Percentiles rank a stretch among this genome's conserved stretches.
phyloP scores from a whole-genome alignment of 2,888 invertebrate species.

The Drosophila aldrichi region DNA sequence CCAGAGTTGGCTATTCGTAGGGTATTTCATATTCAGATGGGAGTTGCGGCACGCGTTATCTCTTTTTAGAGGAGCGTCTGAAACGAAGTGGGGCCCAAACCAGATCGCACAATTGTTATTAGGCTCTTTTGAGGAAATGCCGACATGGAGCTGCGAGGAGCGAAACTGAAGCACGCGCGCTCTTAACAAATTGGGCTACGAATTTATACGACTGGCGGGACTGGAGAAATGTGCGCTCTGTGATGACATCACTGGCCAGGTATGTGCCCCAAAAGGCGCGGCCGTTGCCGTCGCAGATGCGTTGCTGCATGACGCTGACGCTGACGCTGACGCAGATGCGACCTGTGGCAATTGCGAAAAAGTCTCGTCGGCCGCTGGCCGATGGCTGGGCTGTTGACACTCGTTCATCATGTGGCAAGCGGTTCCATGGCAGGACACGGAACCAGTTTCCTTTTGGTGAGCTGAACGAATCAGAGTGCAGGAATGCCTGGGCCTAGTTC shows the following conservation, averaged over 20 bases:
- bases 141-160: conserved; percentile 49
- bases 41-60: conserved; percentile 31
- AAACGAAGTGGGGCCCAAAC: conserved; percentile 51
- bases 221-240: conserved; percentile 51
- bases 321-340: conserved; percentile 26
- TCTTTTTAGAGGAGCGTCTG: conserved; percentile 47
- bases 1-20: not conserved
- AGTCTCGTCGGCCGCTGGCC: conserved; percentile 10
- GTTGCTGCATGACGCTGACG: conserved; percentile 41
- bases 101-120: conserved; percentile 78
- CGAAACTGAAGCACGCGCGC: conserved; percentile 79
- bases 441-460: conserved; percentile 63
- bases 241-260: conserved; percentile 75
- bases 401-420: conserved; percentile 52
- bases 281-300: conserved; percentile 44
- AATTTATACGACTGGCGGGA: conserved; percentile 62
- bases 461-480: conserved; percentile 65
- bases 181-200: conserved; percentile 78
- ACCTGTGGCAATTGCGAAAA: conserved; percentile 32
- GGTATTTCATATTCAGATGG: conserved; percentile 21
- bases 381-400: conserved; percentile 35
- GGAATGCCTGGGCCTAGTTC: conserved; percentile 23
- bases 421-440: conserved; percentile 53
- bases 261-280: conserved; percentile 77
- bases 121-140: conserved; percentile 75